phyloP scores from a whole-genome alignment of 2,888 invertebrate genomes.

The Esperia sulphurella region DNA sequence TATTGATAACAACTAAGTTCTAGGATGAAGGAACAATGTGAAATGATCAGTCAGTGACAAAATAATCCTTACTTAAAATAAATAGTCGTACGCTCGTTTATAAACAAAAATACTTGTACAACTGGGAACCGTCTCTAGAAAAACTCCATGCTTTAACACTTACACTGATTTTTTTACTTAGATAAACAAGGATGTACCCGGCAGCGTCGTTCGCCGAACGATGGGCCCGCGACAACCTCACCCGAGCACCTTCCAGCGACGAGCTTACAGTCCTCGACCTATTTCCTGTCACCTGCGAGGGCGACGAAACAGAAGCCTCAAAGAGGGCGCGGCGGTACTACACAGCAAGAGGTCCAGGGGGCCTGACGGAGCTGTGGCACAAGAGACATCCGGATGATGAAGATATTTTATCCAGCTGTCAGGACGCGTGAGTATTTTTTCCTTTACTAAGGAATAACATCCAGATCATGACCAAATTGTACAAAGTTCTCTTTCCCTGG shows the following conservation, averaged over 20 bases:
- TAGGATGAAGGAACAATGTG: no score
- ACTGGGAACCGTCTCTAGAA: neutral
- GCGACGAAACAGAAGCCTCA: constrained; percentile 56
- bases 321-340: constrained; percentile 63
- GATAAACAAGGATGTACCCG: constrained; percentile 61
- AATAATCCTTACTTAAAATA: no score
- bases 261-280: constrained; percentile 53
- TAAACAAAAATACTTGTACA: neutral
- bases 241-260: constrained; percentile 43
- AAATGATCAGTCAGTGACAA: no score
- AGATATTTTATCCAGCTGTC: constrained; percentile 68
- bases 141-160: no score
- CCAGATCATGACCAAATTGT: no score
- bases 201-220: constrained; percentile 73
- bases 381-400: constrained; percentile 65
- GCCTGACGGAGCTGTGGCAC: constrained; percentile 61
- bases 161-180: constrained; percentile 14
- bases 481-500: no score
- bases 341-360: constrained; percentile 58
- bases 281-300: constrained; percentile 52
- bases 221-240: constrained; percentile 72
- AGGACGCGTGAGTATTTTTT: constrained; percentile 59
- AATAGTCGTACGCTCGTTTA: no score
- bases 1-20: no score
- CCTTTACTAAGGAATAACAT: no score